Conservation (phyloP, 2,113 vertebrate species). For the Silurus glanis region DNA sequence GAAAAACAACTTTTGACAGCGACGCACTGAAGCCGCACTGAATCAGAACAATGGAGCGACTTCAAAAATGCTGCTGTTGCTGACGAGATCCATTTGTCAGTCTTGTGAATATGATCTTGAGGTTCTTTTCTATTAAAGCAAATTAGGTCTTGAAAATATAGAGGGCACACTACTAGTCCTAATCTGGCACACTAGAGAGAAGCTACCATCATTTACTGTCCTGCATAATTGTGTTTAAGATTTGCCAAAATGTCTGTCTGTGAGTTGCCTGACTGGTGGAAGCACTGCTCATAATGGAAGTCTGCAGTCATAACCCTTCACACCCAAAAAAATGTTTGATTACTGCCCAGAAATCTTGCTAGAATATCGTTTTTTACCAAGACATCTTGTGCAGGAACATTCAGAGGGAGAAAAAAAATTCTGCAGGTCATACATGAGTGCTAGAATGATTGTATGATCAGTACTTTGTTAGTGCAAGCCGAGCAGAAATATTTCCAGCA, state of each 20-base stretch:
- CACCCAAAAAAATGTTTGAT: not conserved
- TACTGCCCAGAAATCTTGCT: not conserved
- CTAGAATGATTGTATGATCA: constrained; percentile 41
- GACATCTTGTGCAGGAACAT: not conserved
- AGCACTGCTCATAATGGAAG: not conserved
- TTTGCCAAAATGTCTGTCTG: not conserved
- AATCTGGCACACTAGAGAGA: not conserved
- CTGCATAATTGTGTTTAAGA: not conserved
- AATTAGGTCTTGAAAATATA: too few species aligned
- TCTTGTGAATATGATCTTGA: not conserved
- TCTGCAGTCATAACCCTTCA: too few species aligned
- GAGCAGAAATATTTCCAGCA: constrained; percentile 58
- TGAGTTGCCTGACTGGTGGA: not conserved
- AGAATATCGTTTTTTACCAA: too few species aligned
- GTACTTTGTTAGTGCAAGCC: constrained; percentile 34
- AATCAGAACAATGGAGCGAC: not conserved
- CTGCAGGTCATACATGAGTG: constrained; percentile 38
- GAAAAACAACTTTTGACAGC: not conserved
- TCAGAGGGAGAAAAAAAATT: not conserved
- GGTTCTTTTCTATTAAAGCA: too few species aligned
- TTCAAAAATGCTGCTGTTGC: not conserved
- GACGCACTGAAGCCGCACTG: not conserved
- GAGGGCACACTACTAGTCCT: not conserved
- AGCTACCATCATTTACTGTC: not conserved
- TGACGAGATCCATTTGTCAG: not conserved